These are phyloP conservation scores for Paradoxurus hermaphroditus DNA, from an alignment of 2,113 vertebrate species.

Conservation along the genomic window DNA sequence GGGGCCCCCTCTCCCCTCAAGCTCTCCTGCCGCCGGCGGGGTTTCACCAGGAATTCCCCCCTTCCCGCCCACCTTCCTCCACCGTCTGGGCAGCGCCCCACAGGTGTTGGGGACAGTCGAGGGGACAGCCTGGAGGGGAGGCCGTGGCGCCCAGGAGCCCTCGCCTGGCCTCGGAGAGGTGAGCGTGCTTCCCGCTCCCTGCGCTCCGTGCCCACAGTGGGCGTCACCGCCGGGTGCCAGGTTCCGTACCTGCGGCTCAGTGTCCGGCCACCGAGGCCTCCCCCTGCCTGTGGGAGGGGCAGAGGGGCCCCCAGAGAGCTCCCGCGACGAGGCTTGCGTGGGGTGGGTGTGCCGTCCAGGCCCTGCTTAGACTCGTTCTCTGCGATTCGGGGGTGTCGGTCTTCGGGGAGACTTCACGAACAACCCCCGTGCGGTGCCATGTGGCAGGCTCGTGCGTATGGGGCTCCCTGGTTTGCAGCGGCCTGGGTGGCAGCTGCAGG, in stretches of 20 bases:
- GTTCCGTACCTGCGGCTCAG: not conserved
- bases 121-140: not conserved
- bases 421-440: fast-evolving
- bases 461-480: too few species aligned
- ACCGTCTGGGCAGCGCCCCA: not conserved
- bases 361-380: fast-evolving
- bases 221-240: fast-evolving
- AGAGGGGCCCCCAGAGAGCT: fast-evolving
- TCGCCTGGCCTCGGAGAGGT: constrained; percentile 28
- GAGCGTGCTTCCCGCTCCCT: not conserved
- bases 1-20: not conserved
- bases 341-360: fast-evolving
- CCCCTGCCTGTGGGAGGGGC: fast-evolving
- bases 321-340: fast-evolving
- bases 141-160: not conserved
- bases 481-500: fast-evolving
- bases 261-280: too few species aligned
- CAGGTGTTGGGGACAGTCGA: not conserved
- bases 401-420: not conserved
- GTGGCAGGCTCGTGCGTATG: fast-evolving
- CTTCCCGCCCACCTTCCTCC: not conserved
- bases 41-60: constrained; percentile 47
- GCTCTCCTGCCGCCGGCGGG: not conserved
- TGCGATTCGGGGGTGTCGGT: fast-evolving
- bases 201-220: fast-evolving